Evolutionary conservation across 2,113 vertebrate species (phyloP).

Genomic region (Puffinus mauretanicus): DNA sequence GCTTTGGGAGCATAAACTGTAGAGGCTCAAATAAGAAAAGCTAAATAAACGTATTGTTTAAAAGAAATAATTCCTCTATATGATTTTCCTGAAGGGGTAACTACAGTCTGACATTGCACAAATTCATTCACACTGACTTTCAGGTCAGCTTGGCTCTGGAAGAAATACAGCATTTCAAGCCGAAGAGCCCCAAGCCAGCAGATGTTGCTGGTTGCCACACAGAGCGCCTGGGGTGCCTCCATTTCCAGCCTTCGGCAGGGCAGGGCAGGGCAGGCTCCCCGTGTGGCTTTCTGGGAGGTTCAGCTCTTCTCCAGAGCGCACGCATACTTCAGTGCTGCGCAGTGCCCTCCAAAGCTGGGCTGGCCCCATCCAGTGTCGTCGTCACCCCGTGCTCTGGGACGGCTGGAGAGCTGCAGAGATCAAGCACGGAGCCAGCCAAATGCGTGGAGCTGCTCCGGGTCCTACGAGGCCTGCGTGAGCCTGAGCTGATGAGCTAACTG

Average conservation of each 20-base stretch:
- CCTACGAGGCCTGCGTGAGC: rapidly evolving
- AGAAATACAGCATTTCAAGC: neutral
- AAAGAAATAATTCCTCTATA: neutral
- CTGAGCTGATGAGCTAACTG: neutral
- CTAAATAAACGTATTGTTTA: neutral
- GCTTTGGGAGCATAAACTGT: neutral
- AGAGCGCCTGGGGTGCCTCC: neutral
- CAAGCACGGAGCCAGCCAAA: neutral
- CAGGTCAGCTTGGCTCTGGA: neutral
- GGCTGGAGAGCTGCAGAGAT: neutral
- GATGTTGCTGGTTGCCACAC: neutral
- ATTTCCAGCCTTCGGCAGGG: too few species aligned
- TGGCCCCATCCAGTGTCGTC: too few species aligned
- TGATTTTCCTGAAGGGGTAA: neutral
- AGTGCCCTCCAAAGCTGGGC: neutral
- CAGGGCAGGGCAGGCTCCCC: too few species aligned
- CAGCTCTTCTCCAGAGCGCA: neutral
- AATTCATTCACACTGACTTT: neutral
- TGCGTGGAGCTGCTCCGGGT: rapidly evolving
- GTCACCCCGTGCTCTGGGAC: rapidly evolving
- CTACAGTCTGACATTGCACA: neutral
- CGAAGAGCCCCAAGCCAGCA: rapidly evolving
- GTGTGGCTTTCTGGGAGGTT: rapidly evolving
- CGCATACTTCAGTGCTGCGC: rapidly evolving
- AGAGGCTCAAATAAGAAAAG: neutral